Percentiles rank a stretch among this genome's conserved stretches.
Conservation (phyloP, 2,797 vertebrate species). For the Sebastes minor region DNA sequence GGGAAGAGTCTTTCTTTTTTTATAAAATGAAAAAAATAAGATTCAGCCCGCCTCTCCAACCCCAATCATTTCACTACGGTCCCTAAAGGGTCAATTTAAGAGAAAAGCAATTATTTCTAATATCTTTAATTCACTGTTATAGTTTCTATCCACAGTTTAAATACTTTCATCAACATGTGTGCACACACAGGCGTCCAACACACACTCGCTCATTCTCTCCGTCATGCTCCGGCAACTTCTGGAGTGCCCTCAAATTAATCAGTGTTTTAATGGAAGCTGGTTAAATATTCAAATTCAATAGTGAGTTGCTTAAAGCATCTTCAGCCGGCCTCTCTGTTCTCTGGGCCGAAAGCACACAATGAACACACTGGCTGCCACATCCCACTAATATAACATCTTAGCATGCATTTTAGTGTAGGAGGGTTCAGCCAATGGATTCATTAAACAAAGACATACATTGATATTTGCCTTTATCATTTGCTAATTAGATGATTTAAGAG, state of each 20-base stretch:
- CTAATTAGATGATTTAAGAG: neutral
- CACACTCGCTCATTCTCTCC: constrained; percentile 38
- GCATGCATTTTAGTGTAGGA: neutral
- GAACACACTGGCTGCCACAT: neutral
- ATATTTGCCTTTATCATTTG: neutral
- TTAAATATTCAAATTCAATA: constrained; percentile 73
- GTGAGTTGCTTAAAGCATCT: constrained; percentile 55
- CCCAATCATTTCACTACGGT: neutral
- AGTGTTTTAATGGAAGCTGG: constrained; percentile 72
- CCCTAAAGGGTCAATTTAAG: neutral
- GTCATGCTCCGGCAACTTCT: constrained; percentile 70
- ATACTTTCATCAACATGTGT: neutral
- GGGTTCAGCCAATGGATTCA: neutral
- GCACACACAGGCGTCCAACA: neutral
- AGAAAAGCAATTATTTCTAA: constrained; percentile 17
- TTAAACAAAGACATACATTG: neutral
- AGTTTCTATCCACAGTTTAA: constrained; percentile 4
- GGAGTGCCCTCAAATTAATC: constrained; percentile 75
- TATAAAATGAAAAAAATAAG: neutral
- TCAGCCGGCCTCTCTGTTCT: constrained; percentile 11
- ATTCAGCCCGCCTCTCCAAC: neutral
- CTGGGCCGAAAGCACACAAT: constrained; percentile 6
- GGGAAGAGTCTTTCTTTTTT: neutral
- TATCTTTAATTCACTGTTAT: neutral
- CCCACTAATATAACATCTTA: neutral